phyloP scores from a whole-genome alignment of 2,797 vertebrate species.

The Melanotaenia boesemani region DNA sequence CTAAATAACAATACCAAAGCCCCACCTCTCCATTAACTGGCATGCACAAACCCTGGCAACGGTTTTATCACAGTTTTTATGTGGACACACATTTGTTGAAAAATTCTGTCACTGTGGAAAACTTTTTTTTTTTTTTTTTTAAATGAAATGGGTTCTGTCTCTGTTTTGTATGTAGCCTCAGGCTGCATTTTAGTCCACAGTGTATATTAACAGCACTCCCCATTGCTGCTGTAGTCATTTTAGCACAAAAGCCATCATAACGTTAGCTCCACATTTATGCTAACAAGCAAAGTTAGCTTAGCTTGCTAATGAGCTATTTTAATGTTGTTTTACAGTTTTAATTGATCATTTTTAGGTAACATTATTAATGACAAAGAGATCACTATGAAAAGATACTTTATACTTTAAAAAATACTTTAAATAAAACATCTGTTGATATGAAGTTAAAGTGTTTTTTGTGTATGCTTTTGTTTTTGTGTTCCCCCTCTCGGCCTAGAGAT shows the following conservation, averaged over 20 bases:
- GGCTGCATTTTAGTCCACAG: not conserved
- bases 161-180: too few species aligned
- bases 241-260: not conserved
- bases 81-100: too few species aligned
- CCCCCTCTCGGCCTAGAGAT: conserved; percentile 79
- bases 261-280: not conserved
- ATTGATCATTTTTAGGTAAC: not conserved
- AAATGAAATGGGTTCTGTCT: too few species aligned
- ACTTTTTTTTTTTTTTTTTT: too few species aligned
- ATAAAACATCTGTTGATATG: not conserved
- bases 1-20: too few species aligned
- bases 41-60: too few species aligned
- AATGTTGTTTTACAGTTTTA: not conserved
- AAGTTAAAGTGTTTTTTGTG: conserved; percentile 30
- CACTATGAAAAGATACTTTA: too few species aligned
- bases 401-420: too few species aligned
- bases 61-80: too few species aligned
- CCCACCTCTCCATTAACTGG: too few species aligned
- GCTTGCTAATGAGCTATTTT: not conserved
- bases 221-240: not conserved
- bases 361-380: not conserved
- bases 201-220: not conserved
- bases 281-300: not conserved
- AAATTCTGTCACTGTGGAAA: too few species aligned
- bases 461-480: conserved; percentile 33